A percentile compares a stretch with the other conserved stretches of the same genome.
phyloP scores from a whole-genome alignment of 2,888 invertebrate species.

The Troides oblongomaculatus region DNA sequence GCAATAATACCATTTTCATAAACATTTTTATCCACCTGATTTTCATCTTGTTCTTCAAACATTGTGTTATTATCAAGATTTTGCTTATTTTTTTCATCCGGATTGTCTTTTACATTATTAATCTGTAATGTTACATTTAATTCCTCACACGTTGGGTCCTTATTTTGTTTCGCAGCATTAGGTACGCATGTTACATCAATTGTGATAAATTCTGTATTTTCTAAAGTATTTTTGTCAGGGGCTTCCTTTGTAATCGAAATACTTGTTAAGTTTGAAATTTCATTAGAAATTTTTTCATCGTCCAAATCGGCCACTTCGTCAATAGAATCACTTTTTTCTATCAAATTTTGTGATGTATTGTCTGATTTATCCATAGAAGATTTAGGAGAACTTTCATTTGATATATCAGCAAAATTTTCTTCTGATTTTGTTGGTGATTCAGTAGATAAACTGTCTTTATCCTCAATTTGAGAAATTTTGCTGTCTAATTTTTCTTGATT shows the following conservation, averaged over 20 bases:
- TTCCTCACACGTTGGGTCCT: too few species aligned
- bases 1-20: constrained; percentile 26
- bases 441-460: constrained; percentile 42
- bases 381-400: constrained; percentile 59
- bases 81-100: background rate
- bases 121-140: background rate
- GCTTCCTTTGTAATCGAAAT: background rate
- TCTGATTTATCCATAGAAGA: constrained; percentile 37
- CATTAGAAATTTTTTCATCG: background rate
- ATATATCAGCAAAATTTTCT: constrained; percentile 65
- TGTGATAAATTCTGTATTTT: background rate
- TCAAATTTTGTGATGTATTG: constrained; percentile 29
- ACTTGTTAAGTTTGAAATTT: background rate
- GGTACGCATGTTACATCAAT: background rate
- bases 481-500: constrained; percentile 5
- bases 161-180: background rate
- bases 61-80: background rate
- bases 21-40: background rate
- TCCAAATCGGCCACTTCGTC: constrained; percentile 17
- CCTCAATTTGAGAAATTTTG: constrained; percentile 24
- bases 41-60: background rate
- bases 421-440: constrained; percentile 63
- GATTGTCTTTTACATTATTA: background rate
- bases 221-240: background rate
- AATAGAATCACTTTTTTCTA: constrained; percentile 1